Evolutionary conservation across 2,797 vertebrate genomes (phyloP).

Genomic region (Xiphophorus birchmanni): DNA sequence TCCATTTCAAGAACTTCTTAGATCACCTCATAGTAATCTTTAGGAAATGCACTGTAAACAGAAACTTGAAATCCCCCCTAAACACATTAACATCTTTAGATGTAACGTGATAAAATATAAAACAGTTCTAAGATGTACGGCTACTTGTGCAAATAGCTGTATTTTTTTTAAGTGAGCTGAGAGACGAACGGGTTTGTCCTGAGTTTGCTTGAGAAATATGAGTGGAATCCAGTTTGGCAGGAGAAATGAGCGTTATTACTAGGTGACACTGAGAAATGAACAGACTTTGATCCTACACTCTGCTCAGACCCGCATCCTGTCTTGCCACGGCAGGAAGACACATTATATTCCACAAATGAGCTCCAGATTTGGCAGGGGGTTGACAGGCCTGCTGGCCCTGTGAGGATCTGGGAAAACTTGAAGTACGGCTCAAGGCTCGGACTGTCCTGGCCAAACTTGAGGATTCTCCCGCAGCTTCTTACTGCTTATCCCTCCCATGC

Average conservation of each 20-base stretch:
- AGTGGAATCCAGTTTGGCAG: conserved; percentile 71
- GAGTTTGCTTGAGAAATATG: conserved; percentile 75
- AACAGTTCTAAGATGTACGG: not conserved
- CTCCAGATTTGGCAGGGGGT: conserved; percentile 69
- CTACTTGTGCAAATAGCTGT: not conserved
- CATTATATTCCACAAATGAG: conserved; percentile 70
- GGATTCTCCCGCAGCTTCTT: conserved; percentile 46
- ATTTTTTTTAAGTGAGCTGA: conserved; percentile 43
- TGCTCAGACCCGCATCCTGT: conserved; percentile 36
- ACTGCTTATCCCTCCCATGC: conserved; percentile 20
- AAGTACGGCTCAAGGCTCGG: conserved; percentile 42
- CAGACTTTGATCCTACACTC: conserved; percentile 64
- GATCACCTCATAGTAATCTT: no score
- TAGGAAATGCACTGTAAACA: no score
- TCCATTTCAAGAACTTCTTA: no score
- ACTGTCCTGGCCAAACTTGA: conserved; percentile 45
- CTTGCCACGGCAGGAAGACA: conserved; percentile 26
- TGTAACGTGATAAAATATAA: not conserved
- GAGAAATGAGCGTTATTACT: conserved; percentile 51
- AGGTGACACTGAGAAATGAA: conserved; percentile 57
- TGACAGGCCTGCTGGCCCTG: conserved; percentile 60
- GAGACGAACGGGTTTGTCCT: conserved; percentile 25
- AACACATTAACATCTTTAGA: not conserved
- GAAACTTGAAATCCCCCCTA: not conserved
- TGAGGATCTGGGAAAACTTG: conserved; percentile 40